These are phyloP conservation scores for Mixornis gularis DNA, from an alignment of 2,113 vertebrate species.

Conservation along the genomic window DNA sequence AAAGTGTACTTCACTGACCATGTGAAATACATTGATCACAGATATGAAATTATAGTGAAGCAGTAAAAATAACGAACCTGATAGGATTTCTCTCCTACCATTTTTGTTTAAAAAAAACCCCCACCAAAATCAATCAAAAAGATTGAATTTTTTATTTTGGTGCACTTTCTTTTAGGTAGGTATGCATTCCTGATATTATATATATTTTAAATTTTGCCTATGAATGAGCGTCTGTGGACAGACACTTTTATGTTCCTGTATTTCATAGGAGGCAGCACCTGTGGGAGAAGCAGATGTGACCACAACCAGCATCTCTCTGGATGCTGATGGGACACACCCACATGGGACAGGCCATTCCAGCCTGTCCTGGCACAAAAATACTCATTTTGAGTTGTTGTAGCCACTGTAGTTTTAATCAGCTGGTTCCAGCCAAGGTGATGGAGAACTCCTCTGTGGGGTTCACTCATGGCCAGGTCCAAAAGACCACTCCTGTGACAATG, in stretches of 20 bases:
- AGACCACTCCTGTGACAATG: background rate
- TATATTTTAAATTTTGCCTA: background rate
- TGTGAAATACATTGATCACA: background rate
- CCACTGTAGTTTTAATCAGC: background rate
- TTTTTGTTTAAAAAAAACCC: background rate
- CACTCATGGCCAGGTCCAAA: background rate
- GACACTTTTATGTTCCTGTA: background rate
- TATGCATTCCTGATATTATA: no score
- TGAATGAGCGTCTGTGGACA: background rate
- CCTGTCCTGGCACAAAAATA: background rate
- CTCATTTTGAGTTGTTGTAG: background rate
- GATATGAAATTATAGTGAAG: background rate
- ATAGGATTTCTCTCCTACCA: background rate
- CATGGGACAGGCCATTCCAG: background rate
- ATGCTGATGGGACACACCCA: background rate
- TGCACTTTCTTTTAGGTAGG: background rate
- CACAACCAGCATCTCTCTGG: background rate
- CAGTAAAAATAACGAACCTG: background rate
- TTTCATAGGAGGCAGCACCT: accelerated
- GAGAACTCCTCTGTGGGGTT: background rate
- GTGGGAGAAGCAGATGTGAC: background rate
- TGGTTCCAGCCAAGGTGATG: accelerated
- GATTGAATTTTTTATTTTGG: background rate
- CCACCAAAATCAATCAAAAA: background rate
- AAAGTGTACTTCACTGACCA: background rate